phyloP scores from a whole-genome alignment of 2,797 vertebrate genomes.

The Yasuhikotakia modesta region DNA sequence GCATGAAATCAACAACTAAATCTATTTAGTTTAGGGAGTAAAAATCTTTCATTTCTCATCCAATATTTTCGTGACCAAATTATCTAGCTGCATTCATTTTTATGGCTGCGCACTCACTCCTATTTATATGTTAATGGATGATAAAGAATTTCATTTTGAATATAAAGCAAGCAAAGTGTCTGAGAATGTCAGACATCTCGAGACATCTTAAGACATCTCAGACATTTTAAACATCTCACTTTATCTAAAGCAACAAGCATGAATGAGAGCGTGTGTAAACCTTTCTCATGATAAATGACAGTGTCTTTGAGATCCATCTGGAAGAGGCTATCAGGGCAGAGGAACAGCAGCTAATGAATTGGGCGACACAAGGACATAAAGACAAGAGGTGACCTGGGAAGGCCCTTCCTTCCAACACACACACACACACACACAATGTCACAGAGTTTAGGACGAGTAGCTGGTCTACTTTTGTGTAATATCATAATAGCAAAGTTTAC shows the following conservation, averaged over 20 bases:
- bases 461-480: background rate
- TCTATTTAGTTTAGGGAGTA: background rate
- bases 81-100: background rate
- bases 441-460: background rate
- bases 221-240: too few species aligned
- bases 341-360: constrained; percentile 56
- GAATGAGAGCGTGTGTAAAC: constrained; percentile 33
- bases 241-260: constrained; percentile 7
- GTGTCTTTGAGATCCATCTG: constrained; percentile 63
- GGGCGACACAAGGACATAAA: constrained; percentile 35
- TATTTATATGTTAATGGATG: background rate
- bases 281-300: constrained; percentile 62
- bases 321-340: constrained; percentile 58
- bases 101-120: too few species aligned
- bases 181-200: background rate
- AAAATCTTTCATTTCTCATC: background rate
- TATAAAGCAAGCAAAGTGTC: background rate
- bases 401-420: constrained; percentile 38
- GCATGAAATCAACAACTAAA: background rate
- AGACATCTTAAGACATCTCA: too few species aligned
- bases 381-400: constrained; percentile 53
- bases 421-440: constrained; percentile 17
- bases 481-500: background rate
- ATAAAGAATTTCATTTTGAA: background rate
- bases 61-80: background rate